phyloP scores from a whole-genome alignment of 2,888 invertebrate species.

The Noctuana brunneofusca region DNA sequence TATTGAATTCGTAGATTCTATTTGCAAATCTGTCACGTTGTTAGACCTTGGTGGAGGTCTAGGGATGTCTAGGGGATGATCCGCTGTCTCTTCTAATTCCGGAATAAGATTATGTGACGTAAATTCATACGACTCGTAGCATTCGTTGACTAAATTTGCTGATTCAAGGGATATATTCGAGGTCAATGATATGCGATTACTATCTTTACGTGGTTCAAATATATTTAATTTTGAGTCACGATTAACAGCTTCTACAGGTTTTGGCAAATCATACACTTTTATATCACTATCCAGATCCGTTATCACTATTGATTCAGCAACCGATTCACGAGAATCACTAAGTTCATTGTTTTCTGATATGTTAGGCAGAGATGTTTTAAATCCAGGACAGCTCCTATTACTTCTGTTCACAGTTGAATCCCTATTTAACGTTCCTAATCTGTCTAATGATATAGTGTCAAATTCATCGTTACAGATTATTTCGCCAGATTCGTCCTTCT shows the following conservation, averaged over 20 bases:
- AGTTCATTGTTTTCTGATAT: conserved; percentile 76
- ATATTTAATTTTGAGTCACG: conserved; percentile 56
- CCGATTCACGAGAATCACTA: conserved; percentile 64
- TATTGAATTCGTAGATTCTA: conserved; percentile 51
- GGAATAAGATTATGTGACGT: conserved; percentile 36
- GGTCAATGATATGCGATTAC: conserved; percentile 50
- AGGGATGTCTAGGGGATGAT: conserved; percentile 46
- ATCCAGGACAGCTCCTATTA: conserved; percentile 76
- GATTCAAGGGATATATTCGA: conserved; percentile 60
- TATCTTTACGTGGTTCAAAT: conserved; percentile 62
- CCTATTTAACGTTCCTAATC: conserved; percentile 70
- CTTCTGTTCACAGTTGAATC: conserved; percentile 74
- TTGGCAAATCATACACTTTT: conserved; percentile 39
- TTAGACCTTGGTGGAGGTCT: conserved; percentile 64
- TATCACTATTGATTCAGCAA: conserved; percentile 54
- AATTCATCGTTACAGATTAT: conserved; percentile 75
- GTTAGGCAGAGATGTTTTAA: conserved; percentile 75
- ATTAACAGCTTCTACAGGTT: conserved; percentile 58
- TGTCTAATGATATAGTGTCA: conserved; percentile 76
- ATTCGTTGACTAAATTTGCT: conserved; percentile 66
- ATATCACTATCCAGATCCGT: conserved; percentile 53
- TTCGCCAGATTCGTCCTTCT: conserved; percentile 76
- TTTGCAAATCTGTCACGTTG: conserved; percentile 42
- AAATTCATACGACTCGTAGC: conserved; percentile 72
- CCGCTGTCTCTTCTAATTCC: conserved; percentile 37